Percentiles rank a stretch among this genome's conserved stretches.
These are phyloP conservation scores for Melanocharis versteri DNA, from an alignment of 2,113 vertebrate genomes.

Conservation along the genomic window DNA sequence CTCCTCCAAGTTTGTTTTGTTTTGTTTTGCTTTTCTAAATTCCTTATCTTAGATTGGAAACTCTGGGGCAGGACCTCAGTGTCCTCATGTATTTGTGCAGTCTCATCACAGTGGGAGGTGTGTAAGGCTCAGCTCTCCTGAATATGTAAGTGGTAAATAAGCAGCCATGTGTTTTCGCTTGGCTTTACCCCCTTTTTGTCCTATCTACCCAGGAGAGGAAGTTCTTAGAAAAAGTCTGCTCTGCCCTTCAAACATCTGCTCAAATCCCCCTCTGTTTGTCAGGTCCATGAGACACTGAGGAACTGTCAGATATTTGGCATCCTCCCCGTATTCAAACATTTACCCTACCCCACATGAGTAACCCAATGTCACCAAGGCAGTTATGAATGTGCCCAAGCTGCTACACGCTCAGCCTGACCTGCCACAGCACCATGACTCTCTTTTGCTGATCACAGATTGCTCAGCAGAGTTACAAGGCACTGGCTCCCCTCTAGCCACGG, in stretches of 20 bases:
- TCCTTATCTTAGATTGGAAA: background rate
- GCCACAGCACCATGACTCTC: accelerated
- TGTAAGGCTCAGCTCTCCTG: background rate
- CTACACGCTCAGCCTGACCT: background rate
- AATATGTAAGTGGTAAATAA: constrained; percentile 4
- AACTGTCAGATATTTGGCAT: background rate
- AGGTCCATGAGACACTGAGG: background rate
- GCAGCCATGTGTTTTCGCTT: background rate
- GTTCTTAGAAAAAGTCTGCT: background rate
- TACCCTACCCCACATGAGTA: background rate
- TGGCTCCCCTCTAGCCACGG: background rate
- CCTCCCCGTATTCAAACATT: background rate
- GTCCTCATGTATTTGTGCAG: background rate
- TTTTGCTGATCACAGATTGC: background rate
- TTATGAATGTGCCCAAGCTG: background rate
- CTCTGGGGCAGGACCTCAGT: background rate
- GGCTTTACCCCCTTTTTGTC: constrained; percentile 16
- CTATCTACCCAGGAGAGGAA: constrained; percentile 3
- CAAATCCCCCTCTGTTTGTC: background rate
- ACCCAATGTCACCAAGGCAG: background rate
- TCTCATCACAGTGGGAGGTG: background rate
- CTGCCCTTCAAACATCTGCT: background rate
- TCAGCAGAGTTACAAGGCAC: background rate
- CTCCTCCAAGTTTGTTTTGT: background rate
- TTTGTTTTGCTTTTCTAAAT: background rate